Conservation (phyloP, 1,140 invertebrate species). For the Saxidomus purpurata region DNA sequence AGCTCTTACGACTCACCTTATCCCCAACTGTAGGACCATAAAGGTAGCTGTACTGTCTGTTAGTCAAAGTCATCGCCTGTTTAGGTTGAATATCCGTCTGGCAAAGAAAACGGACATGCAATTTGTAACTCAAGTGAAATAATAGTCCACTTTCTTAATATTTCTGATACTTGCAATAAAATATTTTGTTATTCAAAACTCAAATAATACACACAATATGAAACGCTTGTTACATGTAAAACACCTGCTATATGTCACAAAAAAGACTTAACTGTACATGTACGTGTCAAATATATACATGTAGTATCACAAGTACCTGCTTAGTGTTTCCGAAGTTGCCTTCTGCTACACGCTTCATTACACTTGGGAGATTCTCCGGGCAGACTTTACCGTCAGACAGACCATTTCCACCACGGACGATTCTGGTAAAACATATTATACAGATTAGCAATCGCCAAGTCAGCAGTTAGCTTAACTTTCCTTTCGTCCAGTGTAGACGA, state of each 20-base stretch:
- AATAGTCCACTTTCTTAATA: no score
- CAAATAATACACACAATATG: no score
- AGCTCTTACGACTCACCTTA: no score
- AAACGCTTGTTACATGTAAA: no score
- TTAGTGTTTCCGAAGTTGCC: slow-evolving; percentile 78
- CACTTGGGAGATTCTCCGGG: slow-evolving; percentile 66
- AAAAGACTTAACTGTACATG: no score
- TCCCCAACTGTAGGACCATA: slow-evolving; percentile 86
- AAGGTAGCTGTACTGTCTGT: slow-evolving; percentile 79
- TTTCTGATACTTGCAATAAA: no score
- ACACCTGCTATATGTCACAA: no score
- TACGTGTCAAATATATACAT: no score
- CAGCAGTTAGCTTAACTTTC: no score
- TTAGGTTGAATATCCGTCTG: slow-evolving; percentile 40
- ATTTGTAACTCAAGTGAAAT: not conserved
- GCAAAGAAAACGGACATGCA: not conserved
- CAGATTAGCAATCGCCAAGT: no score
- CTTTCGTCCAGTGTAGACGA: no score
- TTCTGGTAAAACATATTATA: slow-evolving; percentile 70
- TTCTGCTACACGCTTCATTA: slow-evolving; percentile 78
- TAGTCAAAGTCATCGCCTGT: slow-evolving; percentile 46
- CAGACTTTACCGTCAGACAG: slow-evolving; percentile 82
- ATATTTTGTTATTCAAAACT: no score
- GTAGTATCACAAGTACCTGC: slow-evolving; percentile 75
- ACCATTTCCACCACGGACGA: slow-evolving; percentile 84